Evolutionary conservation across 2,797 vertebrate genomes (phyloP).

Genomic region (Octomys mimax): DNA sequence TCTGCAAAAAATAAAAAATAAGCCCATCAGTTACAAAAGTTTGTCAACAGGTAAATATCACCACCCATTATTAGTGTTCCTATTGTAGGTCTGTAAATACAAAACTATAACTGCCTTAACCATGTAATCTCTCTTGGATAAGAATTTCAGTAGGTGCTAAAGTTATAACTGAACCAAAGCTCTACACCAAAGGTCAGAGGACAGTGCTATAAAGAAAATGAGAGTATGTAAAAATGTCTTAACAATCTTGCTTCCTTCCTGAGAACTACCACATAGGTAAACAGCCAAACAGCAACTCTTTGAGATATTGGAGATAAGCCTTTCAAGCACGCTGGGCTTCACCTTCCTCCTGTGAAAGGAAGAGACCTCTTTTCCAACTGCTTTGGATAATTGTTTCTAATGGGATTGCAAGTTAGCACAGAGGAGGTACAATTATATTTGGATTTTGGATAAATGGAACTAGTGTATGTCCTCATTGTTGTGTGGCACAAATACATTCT

Average conservation of each 20-base stretch:
- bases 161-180: too few species aligned
- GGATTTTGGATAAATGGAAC: not conserved
- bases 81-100: too few species aligned
- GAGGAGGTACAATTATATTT: not conserved
- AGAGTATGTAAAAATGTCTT: accelerated
- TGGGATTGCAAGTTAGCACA: not conserved
- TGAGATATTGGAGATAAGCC: not conserved
- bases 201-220: not conserved
- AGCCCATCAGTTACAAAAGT: too few species aligned
- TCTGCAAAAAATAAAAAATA: too few species aligned
- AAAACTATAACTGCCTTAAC: too few species aligned
- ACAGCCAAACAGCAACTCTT: not conserved
- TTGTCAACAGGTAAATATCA: too few species aligned
- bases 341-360: not conserved
- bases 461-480: too few species aligned
- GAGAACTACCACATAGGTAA: not conserved
- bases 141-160: too few species aligned
- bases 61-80: too few species aligned
- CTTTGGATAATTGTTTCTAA: not conserved
- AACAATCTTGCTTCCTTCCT: not conserved
- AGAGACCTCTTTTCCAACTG: not conserved
- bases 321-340: too few species aligned
- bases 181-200: too few species aligned
- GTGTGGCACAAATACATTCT: not conserved
- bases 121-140: too few species aligned